Evolutionary conservation across 2,888 invertebrate genomes (phyloP).

Genomic region (Agrochola circellaris): DNA sequence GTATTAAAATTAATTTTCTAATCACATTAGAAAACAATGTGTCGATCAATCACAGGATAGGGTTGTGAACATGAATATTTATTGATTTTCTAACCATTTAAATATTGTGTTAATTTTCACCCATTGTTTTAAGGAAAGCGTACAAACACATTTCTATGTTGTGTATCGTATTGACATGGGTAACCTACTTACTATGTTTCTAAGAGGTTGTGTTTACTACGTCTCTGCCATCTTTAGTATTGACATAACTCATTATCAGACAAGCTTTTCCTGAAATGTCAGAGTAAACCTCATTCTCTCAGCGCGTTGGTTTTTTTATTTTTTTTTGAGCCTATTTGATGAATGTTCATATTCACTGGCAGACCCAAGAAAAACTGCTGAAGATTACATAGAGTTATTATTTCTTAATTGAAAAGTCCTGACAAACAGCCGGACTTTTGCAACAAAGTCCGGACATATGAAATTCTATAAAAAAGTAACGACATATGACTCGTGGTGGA

Average conservation of each 20-base stretch:
- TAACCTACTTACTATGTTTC: constrained; percentile 13
- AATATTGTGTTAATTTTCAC: constrained; percentile 48
- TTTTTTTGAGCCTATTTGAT: no score
- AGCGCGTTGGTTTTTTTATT: no score
- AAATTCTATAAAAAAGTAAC: no score
- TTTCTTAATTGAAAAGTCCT: no score
- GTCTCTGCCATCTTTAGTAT: neutral
- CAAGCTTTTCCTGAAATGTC: neutral
- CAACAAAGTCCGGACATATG: no score
- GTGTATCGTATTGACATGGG: constrained; percentile 12
- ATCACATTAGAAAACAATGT: constrained; percentile 17
- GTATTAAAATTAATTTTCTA: constrained; percentile 10
- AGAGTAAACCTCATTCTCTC: neutral
- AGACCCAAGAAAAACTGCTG: no score
- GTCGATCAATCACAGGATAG: constrained; percentile 17
- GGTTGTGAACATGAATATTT: constrained; percentile 48
- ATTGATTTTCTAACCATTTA: constrained; percentile 56
- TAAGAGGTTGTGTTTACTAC: neutral
- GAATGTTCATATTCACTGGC: no score
- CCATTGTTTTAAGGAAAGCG: constrained; percentile 52
- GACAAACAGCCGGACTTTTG: no score
- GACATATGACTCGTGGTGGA: no score
- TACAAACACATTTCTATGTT: constrained; percentile 14
- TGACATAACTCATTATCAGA: neutral
- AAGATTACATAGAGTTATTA: no score